Base-by-base conservation (phyloP, 2,113 vertebrate species). In the Dendropsophus ebraccatus region DNA sequence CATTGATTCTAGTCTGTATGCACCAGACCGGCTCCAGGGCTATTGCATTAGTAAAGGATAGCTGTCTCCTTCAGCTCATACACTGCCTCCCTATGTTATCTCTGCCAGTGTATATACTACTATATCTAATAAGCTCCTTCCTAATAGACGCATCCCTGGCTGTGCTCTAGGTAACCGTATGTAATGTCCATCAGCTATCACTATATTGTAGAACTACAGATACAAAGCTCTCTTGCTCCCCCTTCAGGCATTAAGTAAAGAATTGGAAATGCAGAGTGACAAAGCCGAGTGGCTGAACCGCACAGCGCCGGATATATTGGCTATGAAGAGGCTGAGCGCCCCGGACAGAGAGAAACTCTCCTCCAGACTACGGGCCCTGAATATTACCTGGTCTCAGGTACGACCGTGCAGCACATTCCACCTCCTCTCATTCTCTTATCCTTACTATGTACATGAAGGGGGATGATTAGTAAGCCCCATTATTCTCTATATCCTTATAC, bases 351-450 rank as follows among this genome's bases (percentile, higher is more conserved):
- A 96, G 0, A 91, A 90, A 50, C 94, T 97, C 87, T 92, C 96
- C 0, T 86, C 91, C 87, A 95, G 91, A 86, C 91, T 98, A 47
- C 93, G 94, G 88, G 91, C 89, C 47, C 92, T 96, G 85, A 99
- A 96, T 79, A 82, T 91, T 16, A 96, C 88, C 5, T 99, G 97
- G 97, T 96, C 93, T 91, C 96, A 97, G 94, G 97, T 97, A 87
- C 7, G 10, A 0, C 35, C 2, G n/a, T n/a, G n/a, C n/a, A n/a
- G n/a, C n/a, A n/a, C n/a, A n/a, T n/a, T n/a, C n/a, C n/a, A n/a
- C n/a, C n/a, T n/a, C n/a, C n/a, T n/a, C n/a, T n/a, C n/a, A n/a
- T n/a, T n/a, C n/a, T n/a, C n/a, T n/a, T n/a, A n/a, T n/a, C n/a
- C n/a, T n/a, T n/a, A n/a, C n/a, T n/a, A n/a, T n/a, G 41, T 41